phyloP scores from a whole-genome alignment of 2,113 vertebrate genomes.

The Pseudopodoces humilis region DNA sequence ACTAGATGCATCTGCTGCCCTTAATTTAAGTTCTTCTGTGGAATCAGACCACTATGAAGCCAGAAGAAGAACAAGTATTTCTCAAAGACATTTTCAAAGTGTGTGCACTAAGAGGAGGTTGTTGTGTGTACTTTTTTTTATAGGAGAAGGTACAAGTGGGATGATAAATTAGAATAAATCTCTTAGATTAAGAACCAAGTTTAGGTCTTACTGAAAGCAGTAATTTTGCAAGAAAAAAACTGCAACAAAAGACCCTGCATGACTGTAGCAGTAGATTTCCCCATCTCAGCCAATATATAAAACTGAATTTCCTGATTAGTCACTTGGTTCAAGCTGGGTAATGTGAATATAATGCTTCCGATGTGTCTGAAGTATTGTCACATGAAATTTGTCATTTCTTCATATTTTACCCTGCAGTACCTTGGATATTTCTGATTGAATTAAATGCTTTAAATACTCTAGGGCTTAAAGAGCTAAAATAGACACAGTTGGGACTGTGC shows the following conservation, averaged over 20 bases:
- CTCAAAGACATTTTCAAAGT: not conserved
- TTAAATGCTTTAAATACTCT: slow-evolving; percentile 12
- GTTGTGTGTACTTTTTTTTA: not conserved
- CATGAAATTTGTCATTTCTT: not conserved
- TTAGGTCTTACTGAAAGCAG: not conserved
- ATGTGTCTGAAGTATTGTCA: slow-evolving; percentile 3
- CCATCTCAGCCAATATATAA: not conserved
- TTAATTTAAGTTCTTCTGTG: not conserved
- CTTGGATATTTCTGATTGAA: slow-evolving; percentile 8
- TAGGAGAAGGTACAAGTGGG: not conserved
- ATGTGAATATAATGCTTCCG: not conserved
- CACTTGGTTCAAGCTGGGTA: not conserved
- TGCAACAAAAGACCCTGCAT: not conserved
- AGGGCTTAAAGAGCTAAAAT: slow-evolving; percentile 17
- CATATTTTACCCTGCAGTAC: slow-evolving; percentile 1
- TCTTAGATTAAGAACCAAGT: not conserved
- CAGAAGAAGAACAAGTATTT: not conserved
- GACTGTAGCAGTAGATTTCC: not conserved
- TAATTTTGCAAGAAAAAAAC: not conserved
- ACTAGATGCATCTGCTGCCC: not conserved
- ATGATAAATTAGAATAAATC: not conserved
- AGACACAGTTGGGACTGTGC: not conserved
- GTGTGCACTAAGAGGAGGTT: not conserved
- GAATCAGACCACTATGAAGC: not conserved
- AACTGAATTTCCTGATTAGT: not conserved